phyloP scores from a whole-genome alignment of 1,140 invertebrate species.

The Panagrolaimus sp. region DNA sequence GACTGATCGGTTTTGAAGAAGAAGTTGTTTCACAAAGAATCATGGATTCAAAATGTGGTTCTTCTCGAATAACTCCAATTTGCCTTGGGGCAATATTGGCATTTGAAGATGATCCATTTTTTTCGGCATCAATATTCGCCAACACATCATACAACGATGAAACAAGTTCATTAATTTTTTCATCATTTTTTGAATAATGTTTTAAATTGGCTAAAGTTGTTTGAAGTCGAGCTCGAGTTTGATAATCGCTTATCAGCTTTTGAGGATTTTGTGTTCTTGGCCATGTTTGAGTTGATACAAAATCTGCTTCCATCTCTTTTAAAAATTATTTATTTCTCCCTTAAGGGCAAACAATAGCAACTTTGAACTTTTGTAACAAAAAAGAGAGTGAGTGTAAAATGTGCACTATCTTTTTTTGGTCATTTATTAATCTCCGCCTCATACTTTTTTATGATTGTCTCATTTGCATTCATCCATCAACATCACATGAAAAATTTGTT shows the following conservation, averaged over 20 bases:
- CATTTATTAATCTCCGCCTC: too few relatives aligned
- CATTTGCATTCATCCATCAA: too few relatives aligned
- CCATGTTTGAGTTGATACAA: conserved; percentile 1
- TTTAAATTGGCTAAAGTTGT: conserved; percentile 12
- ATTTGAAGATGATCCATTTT: not conserved
- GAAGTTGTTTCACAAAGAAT: conserved; percentile 1
- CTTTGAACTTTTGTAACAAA: too few relatives aligned
- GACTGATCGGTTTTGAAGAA: not conserved
- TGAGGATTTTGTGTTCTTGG: not conserved
- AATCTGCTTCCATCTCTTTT: too few relatives aligned
- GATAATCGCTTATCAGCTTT: not conserved
- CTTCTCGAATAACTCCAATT: conserved; percentile 7
- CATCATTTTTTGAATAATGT: conserved; percentile 5
- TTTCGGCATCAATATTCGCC: not conserved
- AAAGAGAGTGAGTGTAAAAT: too few relatives aligned
- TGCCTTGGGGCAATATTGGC: not conserved
- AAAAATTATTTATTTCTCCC: too few relatives aligned
- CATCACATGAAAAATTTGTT: too few relatives aligned
- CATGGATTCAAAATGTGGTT: conserved; percentile 2
- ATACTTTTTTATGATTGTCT: too few relatives aligned
- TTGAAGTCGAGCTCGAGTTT: not conserved
- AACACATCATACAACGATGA: not conserved
- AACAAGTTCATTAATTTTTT: conserved; percentile 1
- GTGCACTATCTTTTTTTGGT: too few relatives aligned
- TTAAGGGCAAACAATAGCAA: too few relatives aligned